phyloP scores from a whole-genome alignment of 2,888 invertebrate genomes.

The Acanthoscelides obtectus region DNA sequence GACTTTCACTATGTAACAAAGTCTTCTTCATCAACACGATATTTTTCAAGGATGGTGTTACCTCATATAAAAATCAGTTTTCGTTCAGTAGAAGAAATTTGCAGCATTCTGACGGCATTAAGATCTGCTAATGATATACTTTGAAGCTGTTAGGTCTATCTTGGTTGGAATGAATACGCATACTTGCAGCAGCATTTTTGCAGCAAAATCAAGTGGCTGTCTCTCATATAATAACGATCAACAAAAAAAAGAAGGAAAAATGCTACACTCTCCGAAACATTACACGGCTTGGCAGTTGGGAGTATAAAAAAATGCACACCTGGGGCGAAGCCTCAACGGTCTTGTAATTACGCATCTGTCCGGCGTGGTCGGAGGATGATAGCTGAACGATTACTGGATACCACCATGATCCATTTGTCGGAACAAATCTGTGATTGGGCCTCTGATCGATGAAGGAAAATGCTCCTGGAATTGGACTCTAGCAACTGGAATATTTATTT shows the following conservation, averaged over 20 bases:
- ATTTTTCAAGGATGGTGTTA: too few species aligned
- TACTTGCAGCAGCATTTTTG: background rate
- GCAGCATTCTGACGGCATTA: too few species aligned
- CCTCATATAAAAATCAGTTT: too few species aligned
- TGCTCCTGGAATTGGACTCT: background rate
- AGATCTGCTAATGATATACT: too few species aligned
- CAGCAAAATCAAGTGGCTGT: background rate
- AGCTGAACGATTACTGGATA: background rate
- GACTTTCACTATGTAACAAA: too few species aligned
- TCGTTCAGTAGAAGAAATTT: too few species aligned
- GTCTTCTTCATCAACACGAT: too few species aligned
- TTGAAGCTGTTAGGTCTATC: too few species aligned
- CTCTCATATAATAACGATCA: background rate
- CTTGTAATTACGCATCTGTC: background rate
- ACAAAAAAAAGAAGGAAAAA: background rate
- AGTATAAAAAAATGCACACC: background rate
- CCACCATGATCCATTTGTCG: background rate
- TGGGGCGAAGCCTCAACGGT: background rate
- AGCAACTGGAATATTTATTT: too few species aligned
- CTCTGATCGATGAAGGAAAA: background rate
- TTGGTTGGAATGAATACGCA: too few species aligned
- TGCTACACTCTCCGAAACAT: background rate
- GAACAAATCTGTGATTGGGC: background rate
- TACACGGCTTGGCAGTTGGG: background rate
- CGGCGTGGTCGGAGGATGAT: background rate